Base-by-base conservation (phyloP, 2,888 invertebrate species). In the Pseudeuparius sepicola region DNA sequence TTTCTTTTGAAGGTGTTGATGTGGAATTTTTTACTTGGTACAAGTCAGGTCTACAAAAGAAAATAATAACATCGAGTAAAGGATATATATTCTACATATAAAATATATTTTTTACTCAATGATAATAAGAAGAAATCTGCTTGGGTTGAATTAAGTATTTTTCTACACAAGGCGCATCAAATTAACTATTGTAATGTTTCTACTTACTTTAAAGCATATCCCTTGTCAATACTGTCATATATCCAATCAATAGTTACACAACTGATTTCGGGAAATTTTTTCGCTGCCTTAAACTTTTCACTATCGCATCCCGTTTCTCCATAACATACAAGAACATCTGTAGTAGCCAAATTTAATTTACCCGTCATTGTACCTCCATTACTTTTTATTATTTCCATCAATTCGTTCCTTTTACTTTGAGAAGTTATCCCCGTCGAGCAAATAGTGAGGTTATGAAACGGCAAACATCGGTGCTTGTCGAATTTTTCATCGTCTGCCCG, bases 221-320 rank as follows among this genome's bases (percentile, higher is more conserved):
- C 86, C 14, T 69, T 70, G 14, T 70, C 65, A 0, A 79, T 67
- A n/a, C 85, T 87, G 16, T 87, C 82, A 35, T 70, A 69, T 23
- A 92, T 66, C 93, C 94, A 94, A 2, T 77, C 64, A 0, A 80
- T 71, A 9, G 68, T 65, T 0, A 93, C 75, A 49, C 89, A 85
- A 23, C 74, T 49, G n/a, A 59, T 52, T 35, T 65, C 65, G 3
- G 34, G n/a, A 7, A 49, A 45, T 41, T 69, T 68, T 25, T 66
- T 23, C 0, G 72, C 72, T 0, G 71, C 71, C 50, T 69, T 77
- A 49, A 77, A 78, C 56, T 90, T 90, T 24, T 81, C 78, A 31
- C 86, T 83, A 44, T 70, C 64, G 2, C 65, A 52, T 1, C 79
- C 78, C 31, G 80, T 78, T 14, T 27, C 27, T n/a, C 65, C 70